Percentiles rank a stretch among this genome's conserved stretches.
Evolutionary conservation across 2,888 invertebrate genomes (phyloP).

Genomic region (Eurytoma californica): DNA sequence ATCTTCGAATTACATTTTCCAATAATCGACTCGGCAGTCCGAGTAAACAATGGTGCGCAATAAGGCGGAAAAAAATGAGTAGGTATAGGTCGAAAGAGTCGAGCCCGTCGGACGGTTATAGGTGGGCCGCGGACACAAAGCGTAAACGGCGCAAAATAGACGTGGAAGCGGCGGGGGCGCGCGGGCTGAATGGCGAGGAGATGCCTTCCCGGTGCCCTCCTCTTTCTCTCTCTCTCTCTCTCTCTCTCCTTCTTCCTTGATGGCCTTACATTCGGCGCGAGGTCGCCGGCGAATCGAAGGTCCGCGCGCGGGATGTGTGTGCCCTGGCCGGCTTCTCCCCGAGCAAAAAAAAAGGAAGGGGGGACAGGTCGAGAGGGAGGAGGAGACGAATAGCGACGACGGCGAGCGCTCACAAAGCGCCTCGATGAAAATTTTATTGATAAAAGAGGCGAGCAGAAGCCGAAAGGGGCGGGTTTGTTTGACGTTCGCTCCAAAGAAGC

Average conservation of each 20-base stretch:
- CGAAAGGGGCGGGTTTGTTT: conserved; percentile 6
- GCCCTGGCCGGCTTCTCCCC: neutral
- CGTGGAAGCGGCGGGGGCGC: neutral
- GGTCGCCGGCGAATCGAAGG: conserved; percentile 40
- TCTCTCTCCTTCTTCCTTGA: neutral
- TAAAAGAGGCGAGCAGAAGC: neutral
- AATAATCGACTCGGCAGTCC: conserved; percentile 3
- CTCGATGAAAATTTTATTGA: conserved; percentile 24
- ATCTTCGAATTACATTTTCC: neutral
- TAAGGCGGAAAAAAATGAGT: neutral
- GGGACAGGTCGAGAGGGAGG: neutral
- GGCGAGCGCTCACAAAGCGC: neutral
- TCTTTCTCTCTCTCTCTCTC: neutral
- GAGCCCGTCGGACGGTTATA: neutral
- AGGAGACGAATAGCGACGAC: neutral
- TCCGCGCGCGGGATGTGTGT: neutral
- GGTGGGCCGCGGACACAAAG: neutral
- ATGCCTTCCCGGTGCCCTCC: neutral
- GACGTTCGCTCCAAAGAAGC: conserved; percentile 7
- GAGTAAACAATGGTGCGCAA: conserved; percentile 9
- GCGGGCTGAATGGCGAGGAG: neutral
- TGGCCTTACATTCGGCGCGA: conserved; percentile 31
- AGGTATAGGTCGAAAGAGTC: neutral
- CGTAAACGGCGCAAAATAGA: neutral
- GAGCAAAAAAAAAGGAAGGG: neutral